Percentiles rank a stretch among this genome's conserved stretches.
These are phyloP conservation scores for Pomacea canaliculata DNA, from an alignment of 2,888 invertebrate genomes.

Conservation along the genomic window DNA sequence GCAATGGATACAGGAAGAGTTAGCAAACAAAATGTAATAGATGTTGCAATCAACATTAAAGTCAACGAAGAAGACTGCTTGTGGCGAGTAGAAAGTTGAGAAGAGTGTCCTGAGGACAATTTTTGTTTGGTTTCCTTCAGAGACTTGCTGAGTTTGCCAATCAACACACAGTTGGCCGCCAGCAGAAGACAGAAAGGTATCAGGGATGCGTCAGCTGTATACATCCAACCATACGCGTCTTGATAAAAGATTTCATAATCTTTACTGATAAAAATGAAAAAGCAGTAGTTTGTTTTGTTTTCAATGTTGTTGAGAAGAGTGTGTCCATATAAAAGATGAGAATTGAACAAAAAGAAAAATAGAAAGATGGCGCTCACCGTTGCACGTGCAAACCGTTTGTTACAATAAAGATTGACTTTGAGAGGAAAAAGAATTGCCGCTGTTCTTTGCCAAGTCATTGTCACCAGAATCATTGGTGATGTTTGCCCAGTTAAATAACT, in stretches of 20 bases:
- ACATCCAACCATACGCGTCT: conserved; percentile 3
- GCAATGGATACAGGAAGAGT: no score
- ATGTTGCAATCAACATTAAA: no score
- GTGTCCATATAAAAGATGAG: conserved; percentile 8
- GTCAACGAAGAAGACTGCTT: no score
- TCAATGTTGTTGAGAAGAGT: neutral
- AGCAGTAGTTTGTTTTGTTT: neutral
- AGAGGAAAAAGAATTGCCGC: no score
- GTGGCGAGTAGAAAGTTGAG: no score
- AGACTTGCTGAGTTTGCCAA: neutral
- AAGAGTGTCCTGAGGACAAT: no score
- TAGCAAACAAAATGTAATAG: no score
- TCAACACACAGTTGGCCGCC: conserved; percentile 6
- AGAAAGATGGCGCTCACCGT: neutral
- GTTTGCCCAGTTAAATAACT: conserved; percentile 8
- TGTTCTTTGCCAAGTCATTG: no score
- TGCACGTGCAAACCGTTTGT: no score
- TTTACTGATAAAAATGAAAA: neutral
- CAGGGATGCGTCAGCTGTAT: neutral
- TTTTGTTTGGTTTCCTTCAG: no score
- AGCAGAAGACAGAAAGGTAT: conserved; percentile 11
- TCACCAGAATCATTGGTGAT: neutral
- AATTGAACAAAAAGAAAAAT: neutral
- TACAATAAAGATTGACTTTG: no score
- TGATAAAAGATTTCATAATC: conserved; percentile 8